These are phyloP conservation scores for Dasyornis broadbenti DNA, from an alignment of 2,113 vertebrate genomes.

Conservation along the genomic window DNA sequence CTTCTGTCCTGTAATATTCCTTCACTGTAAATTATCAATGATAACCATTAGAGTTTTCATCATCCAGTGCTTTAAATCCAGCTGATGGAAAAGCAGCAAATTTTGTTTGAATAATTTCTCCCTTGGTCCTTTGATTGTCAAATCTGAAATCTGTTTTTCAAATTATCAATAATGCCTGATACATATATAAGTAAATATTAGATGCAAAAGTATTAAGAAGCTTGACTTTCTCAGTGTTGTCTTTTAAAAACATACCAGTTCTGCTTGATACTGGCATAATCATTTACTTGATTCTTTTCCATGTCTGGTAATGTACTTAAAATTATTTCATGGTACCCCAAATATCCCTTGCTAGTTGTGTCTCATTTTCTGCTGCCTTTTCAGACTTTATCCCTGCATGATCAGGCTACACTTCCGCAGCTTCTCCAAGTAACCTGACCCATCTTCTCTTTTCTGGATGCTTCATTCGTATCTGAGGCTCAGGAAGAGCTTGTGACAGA, in stretches of 20 bases:
- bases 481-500: not conserved
- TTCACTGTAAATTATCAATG: not conserved
- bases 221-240: not conserved
- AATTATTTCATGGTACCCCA: not conserved
- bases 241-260: not conserved
- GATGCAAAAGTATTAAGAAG: not conserved
- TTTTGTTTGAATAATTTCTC: not conserved
- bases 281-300: not conserved
- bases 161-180: not conserved
- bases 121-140: not conserved
- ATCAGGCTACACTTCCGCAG: not conserved
- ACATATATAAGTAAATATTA: not conserved
- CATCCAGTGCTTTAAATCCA: not conserved
- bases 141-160: not conserved
- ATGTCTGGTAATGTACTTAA: not conserved
- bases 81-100: not conserved
- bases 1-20: not conserved
- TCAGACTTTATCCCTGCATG: not conserved
- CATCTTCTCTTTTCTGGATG: not conserved
- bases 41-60: not conserved
- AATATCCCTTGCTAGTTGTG: not conserved
- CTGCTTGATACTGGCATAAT: not conserved
- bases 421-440: not conserved
- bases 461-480: not conserved
- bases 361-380: not conserved